Conservation (phyloP, 2,113 vertebrate species). For the Mormoops blainvillei region DNA sequence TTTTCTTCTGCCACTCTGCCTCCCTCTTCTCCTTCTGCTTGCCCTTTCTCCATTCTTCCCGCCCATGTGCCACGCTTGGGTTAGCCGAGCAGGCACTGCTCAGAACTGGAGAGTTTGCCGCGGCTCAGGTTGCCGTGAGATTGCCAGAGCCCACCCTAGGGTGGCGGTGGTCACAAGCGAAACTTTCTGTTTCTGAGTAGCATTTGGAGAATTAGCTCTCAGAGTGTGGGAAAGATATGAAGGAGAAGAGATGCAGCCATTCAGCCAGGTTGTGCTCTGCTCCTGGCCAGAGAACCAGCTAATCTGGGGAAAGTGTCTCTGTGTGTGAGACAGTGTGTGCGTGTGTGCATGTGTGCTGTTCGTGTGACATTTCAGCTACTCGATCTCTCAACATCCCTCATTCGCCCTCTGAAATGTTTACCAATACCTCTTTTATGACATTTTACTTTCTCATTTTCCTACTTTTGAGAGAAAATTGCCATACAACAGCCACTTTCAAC, state of each 20-base stretch:
- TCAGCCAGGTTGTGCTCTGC: neutral
- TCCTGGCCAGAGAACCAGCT: neutral
- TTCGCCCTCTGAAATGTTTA: neutral
- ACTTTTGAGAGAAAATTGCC: neutral
- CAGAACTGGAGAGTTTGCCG: neutral
- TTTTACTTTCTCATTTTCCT: neutral
- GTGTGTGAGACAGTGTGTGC: neutral
- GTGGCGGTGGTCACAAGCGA: neutral
- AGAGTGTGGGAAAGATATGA: neutral
- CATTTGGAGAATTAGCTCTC: neutral
- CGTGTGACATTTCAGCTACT: neutral
- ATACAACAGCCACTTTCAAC: neutral
- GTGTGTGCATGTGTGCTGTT: fast-evolving
- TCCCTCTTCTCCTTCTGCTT: neutral
- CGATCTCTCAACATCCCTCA: neutral
- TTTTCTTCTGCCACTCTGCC: neutral
- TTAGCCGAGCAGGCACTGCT: neutral
- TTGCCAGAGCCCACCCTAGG: neutral
- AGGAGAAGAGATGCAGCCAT: neutral
- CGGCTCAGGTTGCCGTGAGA: neutral
- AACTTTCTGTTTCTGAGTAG: neutral
- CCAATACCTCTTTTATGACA: neutral
- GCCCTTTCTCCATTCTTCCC: too few relatives aligned
- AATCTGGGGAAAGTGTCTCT: neutral
- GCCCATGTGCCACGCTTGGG: fast-evolving